Percentiles rank a stretch among this genome's conserved stretches.
phyloP scores from a whole-genome alignment of 1,140 invertebrate genomes.

The Ganaspis sp. region DNA sequence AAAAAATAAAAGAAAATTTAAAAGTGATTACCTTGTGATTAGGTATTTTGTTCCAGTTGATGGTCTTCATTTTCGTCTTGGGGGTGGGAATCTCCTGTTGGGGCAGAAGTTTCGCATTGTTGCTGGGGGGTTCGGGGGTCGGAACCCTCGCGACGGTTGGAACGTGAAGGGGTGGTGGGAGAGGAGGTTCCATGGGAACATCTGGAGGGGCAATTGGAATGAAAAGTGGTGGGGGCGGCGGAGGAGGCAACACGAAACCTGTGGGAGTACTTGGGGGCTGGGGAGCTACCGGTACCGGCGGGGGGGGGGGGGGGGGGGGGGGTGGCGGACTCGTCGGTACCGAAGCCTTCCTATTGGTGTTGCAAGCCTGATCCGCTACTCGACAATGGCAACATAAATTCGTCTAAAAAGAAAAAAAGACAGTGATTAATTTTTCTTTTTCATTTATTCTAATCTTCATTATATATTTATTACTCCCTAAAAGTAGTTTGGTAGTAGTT shows the following conservation, averaged over 20 bases:
- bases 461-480: too few relatives aligned
- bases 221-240: constrained; percentile 57
- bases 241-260: constrained; percentile 65
- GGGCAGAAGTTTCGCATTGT: constrained; percentile 79
- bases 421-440: background rate
- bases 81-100: constrained; percentile 92
- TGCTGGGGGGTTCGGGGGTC: constrained; percentile 68
- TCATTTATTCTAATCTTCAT: too few relatives aligned
- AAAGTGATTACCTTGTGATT: constrained; percentile 82
- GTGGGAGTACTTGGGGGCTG: constrained; percentile 70
- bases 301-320: constrained; percentile 70
- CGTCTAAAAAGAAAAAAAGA: constrained; percentile 55
- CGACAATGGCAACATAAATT: constrained; percentile 76
- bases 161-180: constrained; percentile 69
- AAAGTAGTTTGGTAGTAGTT: too few relatives aligned
- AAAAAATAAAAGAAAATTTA: background rate
- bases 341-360: constrained; percentile 68
- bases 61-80: constrained; percentile 95
- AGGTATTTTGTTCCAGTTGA: constrained; percentile 96
- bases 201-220: constrained; percentile 48
- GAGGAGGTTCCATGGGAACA: constrained; percentile 66
- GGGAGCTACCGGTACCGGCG: constrained; percentile 42
- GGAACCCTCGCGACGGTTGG: constrained; percentile 65
- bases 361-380: constrained; percentile 67
- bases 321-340: constrained; percentile 57